These are phyloP conservation scores for Candoia aspera DNA, from an alignment of 2,113 vertebrate species.

Conservation along the genomic window DNA sequence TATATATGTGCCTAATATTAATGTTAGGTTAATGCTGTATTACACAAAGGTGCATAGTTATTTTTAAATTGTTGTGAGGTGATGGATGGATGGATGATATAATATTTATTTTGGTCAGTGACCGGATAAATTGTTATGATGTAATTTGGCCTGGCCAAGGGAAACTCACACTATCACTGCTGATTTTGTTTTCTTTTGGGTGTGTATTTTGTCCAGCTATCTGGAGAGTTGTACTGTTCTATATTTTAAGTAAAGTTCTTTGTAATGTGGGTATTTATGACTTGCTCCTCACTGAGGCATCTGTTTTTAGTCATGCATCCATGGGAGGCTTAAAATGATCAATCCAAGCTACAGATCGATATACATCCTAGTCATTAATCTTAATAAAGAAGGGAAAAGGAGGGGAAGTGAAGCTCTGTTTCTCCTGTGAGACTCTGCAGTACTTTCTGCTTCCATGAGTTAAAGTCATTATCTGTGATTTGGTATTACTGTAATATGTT, in stretches of 20 bases:
- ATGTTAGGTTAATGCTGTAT: no score
- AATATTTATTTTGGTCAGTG: neutral
- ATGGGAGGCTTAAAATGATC: neutral
- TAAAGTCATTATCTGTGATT: slow-evolving; percentile 14
- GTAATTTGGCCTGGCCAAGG: neutral
- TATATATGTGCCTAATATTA: no score
- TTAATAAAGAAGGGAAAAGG: neutral
- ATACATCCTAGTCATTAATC: neutral
- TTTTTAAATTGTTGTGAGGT: no score
- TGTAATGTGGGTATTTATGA: neutral
- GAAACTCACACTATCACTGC: neutral
- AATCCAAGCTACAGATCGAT: neutral
- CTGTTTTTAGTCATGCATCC: neutral
- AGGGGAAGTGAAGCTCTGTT: neutral
- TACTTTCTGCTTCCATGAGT: slow-evolving; percentile 9
- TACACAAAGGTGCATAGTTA: no score
- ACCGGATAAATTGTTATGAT: neutral
- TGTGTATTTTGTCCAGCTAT: neutral
- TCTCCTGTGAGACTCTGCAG: slow-evolving; percentile 17
- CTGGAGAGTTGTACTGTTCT: neutral
- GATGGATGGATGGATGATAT: no score
- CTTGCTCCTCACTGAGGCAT: neutral
- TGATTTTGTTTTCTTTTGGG: neutral
- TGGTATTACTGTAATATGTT: neutral
- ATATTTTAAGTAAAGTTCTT: neutral